Evolutionary conservation across 2,113 vertebrate genomes (phyloP).

Genomic region (Reinhardtius hippoglossoides): DNA sequence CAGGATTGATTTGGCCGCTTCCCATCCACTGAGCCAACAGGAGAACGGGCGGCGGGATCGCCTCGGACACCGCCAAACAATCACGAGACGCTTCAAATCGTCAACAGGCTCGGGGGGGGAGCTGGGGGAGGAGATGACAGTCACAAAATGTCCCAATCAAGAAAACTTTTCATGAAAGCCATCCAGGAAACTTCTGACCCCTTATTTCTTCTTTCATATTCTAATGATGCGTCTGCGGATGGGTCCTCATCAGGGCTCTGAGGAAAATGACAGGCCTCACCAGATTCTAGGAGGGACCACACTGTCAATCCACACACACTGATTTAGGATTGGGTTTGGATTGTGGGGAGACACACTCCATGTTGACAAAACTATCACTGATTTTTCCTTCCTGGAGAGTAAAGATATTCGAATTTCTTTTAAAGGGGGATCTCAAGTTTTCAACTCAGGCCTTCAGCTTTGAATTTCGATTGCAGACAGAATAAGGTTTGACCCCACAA

Average conservation of each 20-base stretch:
- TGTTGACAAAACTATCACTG: conserved; percentile 14
- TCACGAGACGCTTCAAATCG: conserved; percentile 52
- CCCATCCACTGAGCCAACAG: conserved; percentile 58
- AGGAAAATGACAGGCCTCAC: conserved; percentile 70
- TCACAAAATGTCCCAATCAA: conserved; percentile 73
- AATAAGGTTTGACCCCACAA: background rate
- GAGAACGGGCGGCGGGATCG: conserved; percentile 42
- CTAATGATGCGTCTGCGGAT: conserved; percentile 49
- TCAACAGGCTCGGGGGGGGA: conserved; percentile 9
- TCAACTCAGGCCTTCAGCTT: background rate
- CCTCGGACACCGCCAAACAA: conserved; percentile 67
- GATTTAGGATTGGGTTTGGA: conserved; percentile 64
- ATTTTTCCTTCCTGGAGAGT: conserved; percentile 4
- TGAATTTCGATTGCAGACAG: conserved; percentile 1
- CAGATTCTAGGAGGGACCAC: conserved; percentile 53
- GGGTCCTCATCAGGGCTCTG: conserved; percentile 58
- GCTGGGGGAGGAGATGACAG: conserved; percentile 40
- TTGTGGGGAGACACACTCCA: conserved; percentile 35
- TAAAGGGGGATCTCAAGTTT: background rate
- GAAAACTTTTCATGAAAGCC: conserved; percentile 61
- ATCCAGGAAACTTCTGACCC: conserved; percentile 61
- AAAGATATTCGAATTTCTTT: conserved; percentile 4
- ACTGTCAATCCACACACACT: conserved; percentile 61
- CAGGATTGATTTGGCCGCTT: conserved; percentile 79
- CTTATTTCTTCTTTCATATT: conserved; percentile 74